Percentiles rank a stretch among this genome's conserved stretches.
These are phyloP conservation scores for Connochaetes taurinus DNA, from an alignment of 2,113 vertebrate genomes.

Conservation along the genomic window DNA sequence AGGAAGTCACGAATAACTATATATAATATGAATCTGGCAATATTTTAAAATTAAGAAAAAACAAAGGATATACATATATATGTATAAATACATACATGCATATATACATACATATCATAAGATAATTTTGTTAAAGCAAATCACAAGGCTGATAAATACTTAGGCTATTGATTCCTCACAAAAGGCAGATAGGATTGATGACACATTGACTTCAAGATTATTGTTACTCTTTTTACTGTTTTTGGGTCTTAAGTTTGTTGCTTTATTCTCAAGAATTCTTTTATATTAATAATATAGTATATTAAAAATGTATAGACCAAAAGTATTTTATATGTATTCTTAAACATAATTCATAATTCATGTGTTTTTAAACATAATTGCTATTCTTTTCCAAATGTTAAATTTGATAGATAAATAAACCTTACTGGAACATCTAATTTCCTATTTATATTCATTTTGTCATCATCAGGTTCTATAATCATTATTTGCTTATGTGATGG, in stretches of 20 bases:
- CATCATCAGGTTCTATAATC: not conserved
- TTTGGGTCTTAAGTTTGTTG: not conserved
- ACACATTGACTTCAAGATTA: not conserved
- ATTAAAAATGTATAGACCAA: not conserved
- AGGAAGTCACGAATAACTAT: not conserved
- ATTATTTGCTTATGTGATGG: not conserved
- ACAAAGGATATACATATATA: not conserved
- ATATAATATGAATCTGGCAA: not conserved
- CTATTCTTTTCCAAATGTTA: not conserved
- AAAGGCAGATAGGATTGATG: not conserved
- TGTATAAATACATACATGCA: not conserved
- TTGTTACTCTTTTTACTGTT: not conserved
- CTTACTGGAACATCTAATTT: not conserved
- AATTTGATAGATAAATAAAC: not conserved
- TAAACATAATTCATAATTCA: not conserved
- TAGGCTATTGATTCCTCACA: not conserved
- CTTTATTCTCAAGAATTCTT: not conserved
- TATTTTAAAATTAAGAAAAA: not conserved
- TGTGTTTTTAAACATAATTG: not conserved
- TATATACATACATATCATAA: not conserved
- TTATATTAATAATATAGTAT: not conserved
- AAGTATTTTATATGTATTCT: not conserved
- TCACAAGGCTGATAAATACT: not conserved
- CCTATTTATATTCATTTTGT: not conserved
- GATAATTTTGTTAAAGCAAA: not conserved